Base-by-base conservation (phyloP, 2,888 invertebrate species). In the Portevinia maculata region DNA sequence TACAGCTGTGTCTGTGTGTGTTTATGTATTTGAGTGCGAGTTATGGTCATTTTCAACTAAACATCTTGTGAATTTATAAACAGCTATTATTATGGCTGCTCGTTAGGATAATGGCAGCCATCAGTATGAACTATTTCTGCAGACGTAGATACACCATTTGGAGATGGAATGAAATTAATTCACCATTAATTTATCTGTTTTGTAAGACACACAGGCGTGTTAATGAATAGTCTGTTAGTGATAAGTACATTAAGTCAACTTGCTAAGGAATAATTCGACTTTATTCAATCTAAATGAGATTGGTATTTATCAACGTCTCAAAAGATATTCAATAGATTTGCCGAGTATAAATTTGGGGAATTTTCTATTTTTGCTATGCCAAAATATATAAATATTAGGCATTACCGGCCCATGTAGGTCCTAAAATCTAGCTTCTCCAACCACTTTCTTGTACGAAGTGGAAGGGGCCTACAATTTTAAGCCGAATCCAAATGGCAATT, bases 11-110 rank as follows among this genome's bases (percentile, higher is more conserved):
- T 1, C 13, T 28, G 13, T 37, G 11, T 28, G 11, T 15, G n/a
- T n/a, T n/a, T n/a, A n/a, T n/a, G n/a, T n/a, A n/a, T n/a, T n/a
- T n/a, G n/a, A n/a, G n/a, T 24, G 24, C 5, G 24, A 24, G 24
- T 24, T 24, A 9, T 24, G 39, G 39, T 55, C 39, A 52, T 15
- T 9, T n/a, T 21, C 19, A 8, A 11, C 28, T 62, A 55, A 76
- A 55, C 62, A 32, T 24, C 30, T 24, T 69, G 60, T 70, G 70
- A 76, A 76, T 76, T 62, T 34, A 50, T 34, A 41, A 70, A 34
- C 39, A 69, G 37, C 28, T 52, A 67, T 55, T 37, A 64, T 60
- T 32, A 57, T 41, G 24, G 55, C 48, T 32, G 52, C 41, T 53
- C 30, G 19, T n/a, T 13, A 48, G 39, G 37, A 70, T 71, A 32